Conservation (phyloP, 2,113 vertebrate species). For the Actenoides lindsayi region DNA sequence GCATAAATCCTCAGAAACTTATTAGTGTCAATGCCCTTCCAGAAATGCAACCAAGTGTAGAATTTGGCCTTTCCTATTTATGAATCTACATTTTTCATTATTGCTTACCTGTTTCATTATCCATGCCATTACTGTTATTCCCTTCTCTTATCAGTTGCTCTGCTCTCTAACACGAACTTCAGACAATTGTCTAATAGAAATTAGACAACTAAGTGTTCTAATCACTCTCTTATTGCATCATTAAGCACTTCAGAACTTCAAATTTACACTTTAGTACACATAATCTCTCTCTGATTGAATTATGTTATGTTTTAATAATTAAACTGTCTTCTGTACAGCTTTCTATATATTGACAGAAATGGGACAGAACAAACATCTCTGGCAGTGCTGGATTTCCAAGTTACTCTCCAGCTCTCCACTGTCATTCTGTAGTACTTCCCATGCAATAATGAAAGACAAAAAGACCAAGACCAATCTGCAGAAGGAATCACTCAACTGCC, state of each 20-base stretch:
- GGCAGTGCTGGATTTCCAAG: not conserved
- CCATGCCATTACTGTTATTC: not conserved
- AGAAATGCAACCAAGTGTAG: not conserved
- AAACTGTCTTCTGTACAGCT: not conserved
- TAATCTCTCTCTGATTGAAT: not conserved
- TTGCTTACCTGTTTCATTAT: not conserved
- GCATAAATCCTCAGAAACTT: not conserved
- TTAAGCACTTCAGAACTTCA: not conserved
- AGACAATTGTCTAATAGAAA: not conserved
- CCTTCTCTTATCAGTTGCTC: not conserved
- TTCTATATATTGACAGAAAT: not conserved
- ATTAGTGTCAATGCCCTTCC: not conserved
- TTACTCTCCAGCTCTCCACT: not conserved
- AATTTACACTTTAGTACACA: not conserved
- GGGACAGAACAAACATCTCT: not conserved
- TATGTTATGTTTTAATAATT: not conserved
- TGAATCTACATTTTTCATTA: slow-evolving; percentile 11
- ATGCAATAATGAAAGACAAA: not conserved
- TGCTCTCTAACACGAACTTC: not conserved
- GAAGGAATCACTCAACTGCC: not conserved
- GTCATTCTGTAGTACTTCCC: not conserved
- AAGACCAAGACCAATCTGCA: not conserved
- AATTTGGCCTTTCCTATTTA: slow-evolving; percentile 1
- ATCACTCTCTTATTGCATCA: not conserved
- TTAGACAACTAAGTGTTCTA: not conserved